These are phyloP conservation scores for Archegozetes longisetosus DNA, from an alignment of 1,140 invertebrate genomes.

Conservation along the genomic window DNA sequence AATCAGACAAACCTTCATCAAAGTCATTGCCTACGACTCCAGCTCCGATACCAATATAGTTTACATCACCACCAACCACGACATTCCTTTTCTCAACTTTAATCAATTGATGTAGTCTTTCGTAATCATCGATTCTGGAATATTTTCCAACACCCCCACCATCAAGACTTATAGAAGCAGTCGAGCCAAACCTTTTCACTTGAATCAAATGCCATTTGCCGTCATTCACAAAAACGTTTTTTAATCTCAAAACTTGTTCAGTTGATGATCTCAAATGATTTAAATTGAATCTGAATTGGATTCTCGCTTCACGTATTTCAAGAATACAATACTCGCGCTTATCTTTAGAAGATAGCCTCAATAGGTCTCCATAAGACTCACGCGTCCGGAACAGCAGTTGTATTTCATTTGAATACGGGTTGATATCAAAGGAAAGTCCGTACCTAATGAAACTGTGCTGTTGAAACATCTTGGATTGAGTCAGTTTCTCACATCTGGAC, in stretches of 20 bases:
- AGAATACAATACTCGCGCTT: slow-evolving; percentile 84
- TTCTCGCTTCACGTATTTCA: slow-evolving; percentile 71
- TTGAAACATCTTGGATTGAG: slow-evolving; percentile 63
- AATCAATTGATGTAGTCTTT: slow-evolving; percentile 82
- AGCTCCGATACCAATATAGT: slow-evolving; percentile 53
- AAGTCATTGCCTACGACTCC: slow-evolving; percentile 87
- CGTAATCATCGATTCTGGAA: slow-evolving; percentile 80
- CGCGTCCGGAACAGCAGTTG: slow-evolving; percentile 79
- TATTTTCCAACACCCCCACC: slow-evolving; percentile 84
- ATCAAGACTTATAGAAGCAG: slow-evolving; percentile 80
- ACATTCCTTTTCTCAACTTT: slow-evolving; percentile 83
- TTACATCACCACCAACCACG: slow-evolving; percentile 72
- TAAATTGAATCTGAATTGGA: slow-evolving; percentile 80
- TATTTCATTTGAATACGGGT: slow-evolving; percentile 73
- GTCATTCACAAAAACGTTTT: slow-evolving; percentile 76
- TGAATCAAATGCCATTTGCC: slow-evolving; percentile 91
- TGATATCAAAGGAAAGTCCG: too few species aligned
- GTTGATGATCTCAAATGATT: slow-evolving; percentile 65
- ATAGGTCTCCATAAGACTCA: slow-evolving; percentile 74
- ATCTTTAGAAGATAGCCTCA: slow-evolving; percentile 79
- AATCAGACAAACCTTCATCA: slow-evolving; percentile 64
- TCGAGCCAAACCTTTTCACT: slow-evolving; percentile 63
- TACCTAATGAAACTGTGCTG: slow-evolving; percentile 84
- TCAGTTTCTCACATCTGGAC: slow-evolving; percentile 54
- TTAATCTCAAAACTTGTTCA: slow-evolving; percentile 74